Percentiles rank a stretch among this genome's conserved stretches.
phyloP scores from a whole-genome alignment of 1,140 invertebrate species.

The Eumaeus atala region DNA sequence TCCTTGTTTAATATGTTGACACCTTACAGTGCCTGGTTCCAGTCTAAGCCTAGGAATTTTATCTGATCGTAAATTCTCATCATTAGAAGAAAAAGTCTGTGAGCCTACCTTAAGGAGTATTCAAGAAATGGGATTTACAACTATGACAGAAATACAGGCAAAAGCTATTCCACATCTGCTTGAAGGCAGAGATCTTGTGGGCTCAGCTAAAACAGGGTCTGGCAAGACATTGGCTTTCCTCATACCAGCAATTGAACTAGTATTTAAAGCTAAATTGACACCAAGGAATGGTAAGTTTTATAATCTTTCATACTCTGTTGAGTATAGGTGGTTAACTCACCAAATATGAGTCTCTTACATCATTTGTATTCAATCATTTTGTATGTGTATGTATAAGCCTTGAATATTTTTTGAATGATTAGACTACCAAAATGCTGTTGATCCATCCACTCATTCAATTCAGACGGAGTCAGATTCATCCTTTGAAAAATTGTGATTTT shows the following conservation, averaged over 20 bases:
- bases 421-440: neutral
- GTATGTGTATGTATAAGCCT: no score
- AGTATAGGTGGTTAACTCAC: no score
- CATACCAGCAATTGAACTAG: constrained; percentile 16
- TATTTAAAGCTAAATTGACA: constrained; percentile 12
- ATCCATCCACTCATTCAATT: no score
- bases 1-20: neutral
- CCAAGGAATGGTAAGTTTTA: constrained; percentile 75
- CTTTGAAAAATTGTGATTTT: no score
- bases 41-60: constrained; percentile 7
- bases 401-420: neutral
- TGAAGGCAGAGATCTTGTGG: constrained; percentile 11
- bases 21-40: constrained; percentile 6
- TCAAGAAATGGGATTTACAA: constrained; percentile 12
- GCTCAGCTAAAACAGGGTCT: constrained; percentile 13
- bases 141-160: constrained; percentile 16
- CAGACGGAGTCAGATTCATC: no score
- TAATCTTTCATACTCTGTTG: no score
- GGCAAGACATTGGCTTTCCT: constrained; percentile 15
- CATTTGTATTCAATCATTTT: no score
- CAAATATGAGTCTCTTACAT: no score
- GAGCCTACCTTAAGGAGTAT: constrained; percentile 13
- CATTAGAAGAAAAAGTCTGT: constrained; percentile 16
- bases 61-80: constrained; percentile 10
- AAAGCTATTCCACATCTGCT: constrained; percentile 13